Evolutionary conservation across 2,797 vertebrate species (phyloP), one percentile per base, ranked within the genome.

Genomic region (Hypotaenidia okinawae): DNA sequence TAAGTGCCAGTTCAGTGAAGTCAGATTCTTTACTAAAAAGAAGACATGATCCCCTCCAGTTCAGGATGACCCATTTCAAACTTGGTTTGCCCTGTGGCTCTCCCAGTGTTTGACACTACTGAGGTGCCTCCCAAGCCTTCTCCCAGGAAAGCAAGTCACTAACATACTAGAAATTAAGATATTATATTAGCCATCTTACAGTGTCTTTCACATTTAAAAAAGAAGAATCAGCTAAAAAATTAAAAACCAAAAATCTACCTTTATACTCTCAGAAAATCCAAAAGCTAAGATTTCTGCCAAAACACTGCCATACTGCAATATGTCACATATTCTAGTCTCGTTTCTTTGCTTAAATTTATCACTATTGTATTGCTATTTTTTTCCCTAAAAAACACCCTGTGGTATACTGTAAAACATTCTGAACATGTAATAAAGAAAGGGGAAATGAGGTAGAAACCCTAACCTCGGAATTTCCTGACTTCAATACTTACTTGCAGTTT

Each of bases 381-480:
- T 43, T 16, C 41, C 43, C 43, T 4, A 43, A 43, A 43, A 43
- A 43, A 18, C 8, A 18, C 43, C 43, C 8, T 52, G 41, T 22
- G 5, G 10, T 59, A 25, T 28, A 28, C 11, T 32, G 24, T 8
- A 49, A n/a, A 64, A 84, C 22, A 61, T 32, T 28, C 30, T 17
- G 28, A 16, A 41, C 33, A 18, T 21, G 32, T 28, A 63, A 24
- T 24, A 84, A 94, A 88, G 24, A 84, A 94, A 88, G 24, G 22
- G 28, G 17, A 39, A 94, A 47, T 11, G 49, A 72, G 47, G 21
- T 6, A 84, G 80, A 91, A 88, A 81, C 11, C 19, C n/a, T n/a
- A 59, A 47, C 24, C 76, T 91, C 66, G 66, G 67, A 68, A 91
- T 94, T 86, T 86, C 69, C 82, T 23, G n/a, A 67, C 75, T 88